Base-by-base conservation (phyloP, 2,888 invertebrate species). In the Aelia acuminata region DNA sequence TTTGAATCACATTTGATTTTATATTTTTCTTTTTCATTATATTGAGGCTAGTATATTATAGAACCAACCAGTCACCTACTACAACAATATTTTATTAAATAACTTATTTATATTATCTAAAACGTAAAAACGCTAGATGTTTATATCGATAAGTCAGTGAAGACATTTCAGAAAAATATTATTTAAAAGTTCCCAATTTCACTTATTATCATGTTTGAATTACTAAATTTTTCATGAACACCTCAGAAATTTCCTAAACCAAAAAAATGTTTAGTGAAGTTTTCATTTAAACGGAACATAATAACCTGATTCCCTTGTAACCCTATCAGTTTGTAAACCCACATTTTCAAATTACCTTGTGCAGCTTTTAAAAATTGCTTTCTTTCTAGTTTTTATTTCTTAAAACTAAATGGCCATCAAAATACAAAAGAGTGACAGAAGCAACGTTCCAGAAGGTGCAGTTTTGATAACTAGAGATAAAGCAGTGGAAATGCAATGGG, bases 381-480 rank as follows among this genome's bases (percentile, higher is more conserved):
- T 11, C 11, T 43, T 80, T 43, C 22, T 1, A 1, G 39, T 43
- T n/a, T 80, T 35, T 70, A 7, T 70, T 18, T 70, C 3, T 35
- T 1, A 11, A 8, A 18, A 11, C 39, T 7, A 43, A 43, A 84
- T 84, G 84, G 22, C 84, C 15, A 47, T 84, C 8, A 48, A 50
- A 20, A n/a, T 49, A 50, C 20, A 85, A 39, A 85, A 53, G 31
- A 63, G 53, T 20, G 31, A 48, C 20, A 63, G 90, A 1, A 91
- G 91, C 1, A 92, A 93, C 10, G 91, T 95, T 53, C 96, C 96
- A 0, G 90, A 92, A 90, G 95, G 94, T 93, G 95, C 95, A 0
- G 93, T 96, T 0, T 63, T 92, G 50, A 91, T 96, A 86, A 92
- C 92, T 8, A 93, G 94, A 92, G 89, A 92, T 0, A 94, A 96